Percentiles rank a stretch among this genome's conserved stretches.
Conservation (phyloP, 2,888 invertebrate genomes). For the Agrenia bidenticulata region DNA sequence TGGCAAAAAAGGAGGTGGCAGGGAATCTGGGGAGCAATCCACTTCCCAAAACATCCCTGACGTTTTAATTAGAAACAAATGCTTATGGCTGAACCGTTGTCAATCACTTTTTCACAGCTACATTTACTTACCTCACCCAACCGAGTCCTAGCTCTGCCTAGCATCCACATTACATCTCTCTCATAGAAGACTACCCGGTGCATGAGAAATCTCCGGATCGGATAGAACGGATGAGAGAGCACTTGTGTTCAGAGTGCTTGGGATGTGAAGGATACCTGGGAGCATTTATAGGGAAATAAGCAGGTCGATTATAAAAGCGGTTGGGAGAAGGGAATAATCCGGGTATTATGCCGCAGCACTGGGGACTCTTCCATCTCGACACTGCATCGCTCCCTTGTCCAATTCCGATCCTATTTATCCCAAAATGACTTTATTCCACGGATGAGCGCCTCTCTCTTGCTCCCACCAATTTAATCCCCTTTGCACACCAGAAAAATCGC, state of each 20-base stretch:
- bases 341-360: slow-evolving; percentile 46
- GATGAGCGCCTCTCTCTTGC: slow-evolving; percentile 52
- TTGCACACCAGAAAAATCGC: slow-evolving; percentile 53
- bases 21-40: slow-evolving; percentile 39
- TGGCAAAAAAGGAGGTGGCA: slow-evolving; percentile 31
- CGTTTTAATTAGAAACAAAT: slow-evolving; percentile 54
- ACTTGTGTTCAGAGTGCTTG: slow-evolving; percentile 16
- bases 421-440: slow-evolving; percentile 54
- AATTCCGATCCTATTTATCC: slow-evolving; percentile 54
- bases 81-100: slow-evolving; percentile 47
- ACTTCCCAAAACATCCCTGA: slow-evolving; percentile 50
- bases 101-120: slow-evolving; percentile 43
- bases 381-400: slow-evolving; percentile 52
- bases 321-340: slow-evolving; percentile 49
- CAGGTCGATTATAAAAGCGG: slow-evolving; percentile 50
- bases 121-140: no score
- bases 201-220: no score
- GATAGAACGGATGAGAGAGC: neutral
- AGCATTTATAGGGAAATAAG: slow-evolving; percentile 44
- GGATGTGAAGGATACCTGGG: slow-evolving; percentile 33
- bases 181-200: no score
- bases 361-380: slow-evolving; percentile 27
- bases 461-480: slow-evolving; percentile 51
- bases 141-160: no score
- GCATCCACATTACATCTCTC: no score